Base-by-base conservation (phyloP, 2,888 invertebrate genomes). In the Leptothorax acervorum region DNA sequence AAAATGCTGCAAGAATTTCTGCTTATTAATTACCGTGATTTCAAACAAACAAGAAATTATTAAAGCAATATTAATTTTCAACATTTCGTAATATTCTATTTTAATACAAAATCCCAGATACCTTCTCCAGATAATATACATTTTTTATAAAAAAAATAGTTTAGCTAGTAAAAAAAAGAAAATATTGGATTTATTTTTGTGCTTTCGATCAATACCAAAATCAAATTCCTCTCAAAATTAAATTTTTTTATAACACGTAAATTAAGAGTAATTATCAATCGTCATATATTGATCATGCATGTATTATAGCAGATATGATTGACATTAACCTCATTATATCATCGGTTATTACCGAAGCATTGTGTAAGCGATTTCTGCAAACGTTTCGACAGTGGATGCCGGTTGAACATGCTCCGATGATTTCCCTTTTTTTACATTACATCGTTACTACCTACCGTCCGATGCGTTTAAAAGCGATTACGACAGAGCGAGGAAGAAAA, bases 321-420 rank as follows among this genome's bases (percentile, higher is more conserved):
- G 71, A 66, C 83, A 78, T 87, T 83, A 83, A 74, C 78, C 65
- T 82, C 75, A 48, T 79, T 82, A 42, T 74, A 42, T 74, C 35
- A 51, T n/a, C 18, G 51, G 65, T 42, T 73, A 75, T 79, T 82
- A 82, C 79, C 45, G 53, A 62, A 73, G 35, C 15, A 76, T 86
- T 87, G 74, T 51, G 76, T 68, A 83, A 87, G 74, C 68, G 5
- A 76, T 70, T 86, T 71, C 35, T 63, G 66, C 65, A n/a, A 35
- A 51, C 18, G 48, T 82, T 85, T 85, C 84, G 66, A 57, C 78
- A 79, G 55, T 62, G 55, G 42, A 78, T 68, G 63, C 78, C 81
- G 53, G 12, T 23, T 74, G 48, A 66, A 76, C 81, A n/a, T 66
- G 73, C 75, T 71, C 45, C 31, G 71, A 83, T 66, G 79, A 81